These are phyloP conservation scores for Carcinoscorpius rotundicauda DNA, from an alignment of 1,140 invertebrate genomes.

Conservation along the genomic window DNA sequence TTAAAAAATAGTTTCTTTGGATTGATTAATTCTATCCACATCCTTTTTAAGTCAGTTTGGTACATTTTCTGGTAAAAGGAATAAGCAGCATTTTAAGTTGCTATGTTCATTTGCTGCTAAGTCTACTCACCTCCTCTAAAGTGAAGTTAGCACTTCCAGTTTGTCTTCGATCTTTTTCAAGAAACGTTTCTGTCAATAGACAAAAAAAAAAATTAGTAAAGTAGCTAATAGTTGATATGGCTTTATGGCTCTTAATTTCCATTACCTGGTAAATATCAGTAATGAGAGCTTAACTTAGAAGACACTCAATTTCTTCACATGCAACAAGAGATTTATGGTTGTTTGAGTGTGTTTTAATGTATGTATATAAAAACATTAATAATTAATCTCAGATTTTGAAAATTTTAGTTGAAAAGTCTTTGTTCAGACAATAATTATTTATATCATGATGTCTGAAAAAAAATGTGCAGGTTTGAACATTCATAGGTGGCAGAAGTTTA, in stretches of 20 bases:
- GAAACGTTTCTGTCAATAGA: conserved; percentile 55
- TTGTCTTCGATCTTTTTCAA: conserved; percentile 51
- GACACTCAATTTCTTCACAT: too few relatives aligned
- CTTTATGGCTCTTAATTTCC: too few relatives aligned
- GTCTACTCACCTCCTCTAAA: conserved; percentile 47
- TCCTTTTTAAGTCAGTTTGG: neutral
- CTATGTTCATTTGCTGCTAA: neutral
- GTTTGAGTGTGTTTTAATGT: neutral
- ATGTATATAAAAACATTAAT: neutral
- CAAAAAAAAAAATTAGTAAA: neutral
- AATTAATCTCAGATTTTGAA: neutral
- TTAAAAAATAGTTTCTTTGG: neutral
- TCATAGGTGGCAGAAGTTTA: too few relatives aligned
- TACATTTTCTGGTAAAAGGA: neutral
- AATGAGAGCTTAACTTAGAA: too few relatives aligned
- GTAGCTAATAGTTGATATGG: too few relatives aligned
- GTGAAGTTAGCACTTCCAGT: conserved; percentile 62
- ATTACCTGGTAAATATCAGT: too few relatives aligned
- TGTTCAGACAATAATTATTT: too few relatives aligned
- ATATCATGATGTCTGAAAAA: too few relatives aligned
- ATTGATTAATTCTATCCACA: neutral
- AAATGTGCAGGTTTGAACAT: too few relatives aligned
- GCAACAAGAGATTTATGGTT: too few relatives aligned
- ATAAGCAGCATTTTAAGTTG: neutral
- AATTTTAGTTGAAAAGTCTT: too few relatives aligned